Evolutionary conservation across 2,797 vertebrate species (phyloP), one percentile per base, ranked within the genome.

Genomic region (Stomatorhinus walkeri): DNA sequence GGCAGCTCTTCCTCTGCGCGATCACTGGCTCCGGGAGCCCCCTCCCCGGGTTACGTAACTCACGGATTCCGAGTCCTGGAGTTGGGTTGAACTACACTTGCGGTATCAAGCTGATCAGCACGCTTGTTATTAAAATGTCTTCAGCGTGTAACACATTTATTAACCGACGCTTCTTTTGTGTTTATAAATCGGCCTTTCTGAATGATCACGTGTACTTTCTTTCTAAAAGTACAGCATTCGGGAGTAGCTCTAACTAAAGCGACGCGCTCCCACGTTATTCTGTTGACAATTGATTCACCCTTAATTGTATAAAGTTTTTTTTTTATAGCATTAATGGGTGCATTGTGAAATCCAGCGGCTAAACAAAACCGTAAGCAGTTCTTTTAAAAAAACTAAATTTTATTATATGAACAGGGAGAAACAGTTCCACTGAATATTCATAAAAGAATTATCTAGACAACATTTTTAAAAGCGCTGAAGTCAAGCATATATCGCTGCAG

Each of bases 11-110:
- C 88, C 88, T 28, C 46, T 54, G n/a, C 43, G 12, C 48, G 48
- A 85, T 85, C 83, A 79, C 49, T 51, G 28, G 43, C 16, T n/a
- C 12, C 9, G 43, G 61, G 48, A 72, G 43, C 84, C 72, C 72
- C 72, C 72, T 79, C 72, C 48, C 32, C 52, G 46, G 85, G 84
- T 89, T 76, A 89, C 68, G 49, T 87, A 89, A 89, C 36, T 3
- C 40, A 43, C 72, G 36, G 32, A 6, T 79, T 79, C 72, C 36
- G 36, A 79, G 36, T 36, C 19, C 72, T 9, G 32, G 16, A 40
- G 14, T 40, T 28, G 64, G 28, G 72, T 24, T 79, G 16, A 6
- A 79, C 72, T 16, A 19, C 72, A 3, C 36, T 14, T 16, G 6
- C 14, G 19, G 14, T 79, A 8, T 79, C 36, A 16, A 8, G 72